Conservation (phyloP, 2,797 vertebrate genomes). For the Aphelocoma californica region DNA sequence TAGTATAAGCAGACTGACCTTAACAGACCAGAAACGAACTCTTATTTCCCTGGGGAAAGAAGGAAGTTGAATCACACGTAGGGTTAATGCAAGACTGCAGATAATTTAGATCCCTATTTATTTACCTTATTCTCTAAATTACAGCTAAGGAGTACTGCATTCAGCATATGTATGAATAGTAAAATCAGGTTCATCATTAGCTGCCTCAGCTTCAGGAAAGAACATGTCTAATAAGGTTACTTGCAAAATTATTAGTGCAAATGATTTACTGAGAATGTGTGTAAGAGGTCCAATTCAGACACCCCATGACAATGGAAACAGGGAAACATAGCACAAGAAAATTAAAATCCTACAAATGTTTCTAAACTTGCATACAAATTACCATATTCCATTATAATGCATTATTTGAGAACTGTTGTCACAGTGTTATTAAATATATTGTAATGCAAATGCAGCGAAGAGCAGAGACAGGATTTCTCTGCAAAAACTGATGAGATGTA, state of each 20-base stretch:
- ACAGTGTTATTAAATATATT: constrained; percentile 24
- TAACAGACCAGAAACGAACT: not conserved
- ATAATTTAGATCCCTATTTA: not conserved
- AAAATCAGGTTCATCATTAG: constrained; percentile 15
- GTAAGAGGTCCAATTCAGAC: constrained; percentile 11
- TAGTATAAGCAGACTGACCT: not conserved
- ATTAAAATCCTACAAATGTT: constrained; percentile 35
- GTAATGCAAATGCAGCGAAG: constrained; percentile 45
- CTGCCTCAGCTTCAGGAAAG: not conserved
- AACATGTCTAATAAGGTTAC: not conserved
- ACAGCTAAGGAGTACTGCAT: not conserved
- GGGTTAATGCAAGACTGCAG: not conserved
- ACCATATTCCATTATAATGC: constrained; percentile 11
- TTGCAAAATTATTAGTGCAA: constrained; percentile 31
- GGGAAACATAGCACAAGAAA: constrained; percentile 4
- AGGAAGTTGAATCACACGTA: not conserved
- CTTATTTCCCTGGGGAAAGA: not conserved
- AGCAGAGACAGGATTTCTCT: not conserved
- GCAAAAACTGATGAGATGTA: not conserved
- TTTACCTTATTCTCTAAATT: not conserved
- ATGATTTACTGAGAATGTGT: not conserved
- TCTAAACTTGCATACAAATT: constrained; percentile 33
- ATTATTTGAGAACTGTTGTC: constrained; percentile 25
- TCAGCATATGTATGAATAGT: not conserved
- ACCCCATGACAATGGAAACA: constrained; percentile 8